These are phyloP conservation scores for Corythornis vintsioides DNA, from an alignment of 2,113 vertebrate genomes.

Conservation along the genomic window DNA sequence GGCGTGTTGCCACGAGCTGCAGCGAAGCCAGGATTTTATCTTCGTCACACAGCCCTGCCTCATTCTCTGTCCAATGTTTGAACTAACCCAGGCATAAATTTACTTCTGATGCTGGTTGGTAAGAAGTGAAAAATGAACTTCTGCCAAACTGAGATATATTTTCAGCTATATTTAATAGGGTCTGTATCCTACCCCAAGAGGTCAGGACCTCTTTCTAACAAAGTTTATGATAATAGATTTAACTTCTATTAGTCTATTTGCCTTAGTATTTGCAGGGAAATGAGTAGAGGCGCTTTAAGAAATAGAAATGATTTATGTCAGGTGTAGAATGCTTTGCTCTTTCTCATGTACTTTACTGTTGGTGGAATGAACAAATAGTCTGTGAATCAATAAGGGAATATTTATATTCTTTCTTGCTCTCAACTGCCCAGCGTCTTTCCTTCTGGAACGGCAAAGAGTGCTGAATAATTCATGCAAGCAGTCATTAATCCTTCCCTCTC, in stretches of 20 bases:
- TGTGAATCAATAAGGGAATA: conserved; percentile 53
- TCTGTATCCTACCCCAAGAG: conserved; percentile 2
- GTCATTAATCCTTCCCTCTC: conserved; percentile 36
- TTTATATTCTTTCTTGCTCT: conserved; percentile 47
- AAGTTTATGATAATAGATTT: conserved; percentile 46
- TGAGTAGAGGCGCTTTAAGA: not conserved
- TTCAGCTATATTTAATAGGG: not conserved
- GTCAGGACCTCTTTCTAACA: conserved; percentile 39
- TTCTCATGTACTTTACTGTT: conserved; percentile 18
- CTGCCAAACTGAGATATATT: not conserved
- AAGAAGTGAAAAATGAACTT: conserved; percentile 32
- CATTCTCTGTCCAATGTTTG: conserved; percentile 15
- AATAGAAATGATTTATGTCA: conserved; percentile 34
- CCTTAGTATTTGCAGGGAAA: not conserved
- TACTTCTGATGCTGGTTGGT: conserved; percentile 6
- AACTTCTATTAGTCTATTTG: conserved; percentile 15
- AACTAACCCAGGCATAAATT: conserved; percentile 51
- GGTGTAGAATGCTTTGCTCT: conserved; percentile 19
- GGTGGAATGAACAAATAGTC: conserved; percentile 52
- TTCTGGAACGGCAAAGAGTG: conserved; percentile 18
- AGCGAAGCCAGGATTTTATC: conserved; percentile 39
- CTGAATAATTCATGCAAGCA: conserved; percentile 50
- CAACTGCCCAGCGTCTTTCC: not conserved
- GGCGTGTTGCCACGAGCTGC: not conserved
- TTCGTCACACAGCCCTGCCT: conserved; percentile 26